phyloP scores from a whole-genome alignment of 2,113 vertebrate species.

The Rutilus rutilus region DNA sequence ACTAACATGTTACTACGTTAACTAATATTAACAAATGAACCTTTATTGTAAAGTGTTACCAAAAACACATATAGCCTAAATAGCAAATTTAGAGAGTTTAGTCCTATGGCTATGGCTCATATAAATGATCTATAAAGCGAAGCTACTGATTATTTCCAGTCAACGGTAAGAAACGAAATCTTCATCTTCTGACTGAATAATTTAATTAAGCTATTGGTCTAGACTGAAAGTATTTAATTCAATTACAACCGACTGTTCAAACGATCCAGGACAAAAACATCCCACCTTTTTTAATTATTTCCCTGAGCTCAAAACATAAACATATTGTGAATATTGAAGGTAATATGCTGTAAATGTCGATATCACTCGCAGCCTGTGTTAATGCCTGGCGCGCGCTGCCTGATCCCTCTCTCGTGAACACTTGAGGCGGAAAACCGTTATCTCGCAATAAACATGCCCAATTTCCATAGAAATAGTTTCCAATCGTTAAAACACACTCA shows the following conservation, averaged over 20 bases:
- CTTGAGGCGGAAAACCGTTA: constrained; percentile 66
- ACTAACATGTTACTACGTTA: too few species aligned
- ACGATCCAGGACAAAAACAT: neutral
- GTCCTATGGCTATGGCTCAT: neutral
- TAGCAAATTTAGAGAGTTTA: neutral
- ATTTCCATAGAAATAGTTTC: constrained; percentile 47
- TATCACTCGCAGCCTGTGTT: neutral
- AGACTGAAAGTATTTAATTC: neutral
- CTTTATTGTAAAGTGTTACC: too few species aligned
- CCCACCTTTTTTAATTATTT: neutral
- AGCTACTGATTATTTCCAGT: neutral
- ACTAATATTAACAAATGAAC: too few species aligned
- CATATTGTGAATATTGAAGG: neutral
- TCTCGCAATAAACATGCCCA: constrained; percentile 58
- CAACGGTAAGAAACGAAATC: neutral
- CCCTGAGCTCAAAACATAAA: neutral
- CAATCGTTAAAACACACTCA: constrained; percentile 4
- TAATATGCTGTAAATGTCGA: constrained; percentile 44
- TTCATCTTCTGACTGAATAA: constrained; percentile 28
- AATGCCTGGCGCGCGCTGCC: constrained; percentile 55
- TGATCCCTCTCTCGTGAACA: constrained; percentile 46
- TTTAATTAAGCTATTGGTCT: constrained; percentile 22
- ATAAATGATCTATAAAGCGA: neutral
- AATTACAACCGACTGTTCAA: constrained; percentile 9
- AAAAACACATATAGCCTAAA: neutral